Evolutionary conservation across 2,797 vertebrate genomes (phyloP).

Genomic region (Centroberyx gerrardi): DNA sequence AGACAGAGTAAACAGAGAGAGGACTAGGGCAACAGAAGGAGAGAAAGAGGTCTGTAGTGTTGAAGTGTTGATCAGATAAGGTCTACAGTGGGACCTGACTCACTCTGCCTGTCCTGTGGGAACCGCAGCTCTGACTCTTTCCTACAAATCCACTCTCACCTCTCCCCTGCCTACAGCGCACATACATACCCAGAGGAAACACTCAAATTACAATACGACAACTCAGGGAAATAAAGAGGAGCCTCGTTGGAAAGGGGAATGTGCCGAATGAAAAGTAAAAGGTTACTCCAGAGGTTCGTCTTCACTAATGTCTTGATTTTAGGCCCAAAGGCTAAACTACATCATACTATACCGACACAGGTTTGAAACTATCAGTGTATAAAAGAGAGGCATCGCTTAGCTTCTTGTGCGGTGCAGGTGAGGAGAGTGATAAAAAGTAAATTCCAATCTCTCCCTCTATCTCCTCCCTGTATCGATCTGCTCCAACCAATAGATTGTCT

Average conservation of each 20-base stretch:
- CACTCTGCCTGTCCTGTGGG: constrained; percentile 80
- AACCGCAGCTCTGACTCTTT: constrained; percentile 67
- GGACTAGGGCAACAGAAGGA: constrained; percentile 59
- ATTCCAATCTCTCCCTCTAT: constrained; percentile 64
- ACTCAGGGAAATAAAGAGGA: constrained; percentile 24
- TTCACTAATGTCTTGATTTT: constrained; percentile 6
- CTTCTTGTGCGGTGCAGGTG: constrained; percentile 26
- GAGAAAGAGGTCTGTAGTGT: constrained; percentile 63
- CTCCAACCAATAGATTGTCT: constrained; percentile 79
- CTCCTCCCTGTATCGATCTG: constrained; percentile 77
- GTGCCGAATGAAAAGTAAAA: constrained; percentile 11
- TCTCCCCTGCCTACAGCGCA: constrained; percentile 13
- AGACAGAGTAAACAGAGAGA: constrained; percentile 55
- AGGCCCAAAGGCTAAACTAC: background rate
- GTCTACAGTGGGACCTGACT: constrained; percentile 74
- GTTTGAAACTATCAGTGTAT: constrained; percentile 23
- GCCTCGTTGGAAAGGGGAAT: constrained; percentile 23
- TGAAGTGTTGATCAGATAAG: constrained; percentile 83
- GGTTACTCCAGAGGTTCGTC: background rate
- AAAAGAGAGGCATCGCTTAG: constrained; percentile 7
- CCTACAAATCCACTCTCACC: constrained; percentile 60
- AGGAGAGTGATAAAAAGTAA: constrained; percentile 58
- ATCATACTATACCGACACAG: background rate
- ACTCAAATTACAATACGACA: constrained; percentile 37
- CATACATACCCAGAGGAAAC: constrained; percentile 40